Evolutionary conservation across 2,888 invertebrate genomes (phyloP).

Genomic region (Chaitophorus viminalis): DNA sequence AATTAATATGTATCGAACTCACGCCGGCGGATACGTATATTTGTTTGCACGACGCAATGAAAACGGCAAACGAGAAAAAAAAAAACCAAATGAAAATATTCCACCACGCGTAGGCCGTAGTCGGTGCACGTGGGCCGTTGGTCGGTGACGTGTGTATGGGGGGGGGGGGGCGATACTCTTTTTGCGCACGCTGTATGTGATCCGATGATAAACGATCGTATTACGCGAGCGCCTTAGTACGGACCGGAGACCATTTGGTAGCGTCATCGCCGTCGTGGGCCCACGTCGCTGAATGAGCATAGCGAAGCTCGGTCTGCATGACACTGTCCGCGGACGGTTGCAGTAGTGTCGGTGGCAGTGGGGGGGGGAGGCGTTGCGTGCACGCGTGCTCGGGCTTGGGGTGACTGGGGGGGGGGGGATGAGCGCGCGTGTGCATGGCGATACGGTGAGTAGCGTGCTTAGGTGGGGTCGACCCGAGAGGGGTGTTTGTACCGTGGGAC

Average conservation of each 20-base stretch:
- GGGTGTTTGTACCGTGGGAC: not conserved
- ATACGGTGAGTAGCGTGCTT: not conserved
- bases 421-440: not conserved
- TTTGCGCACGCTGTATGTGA: too few relatives aligned
- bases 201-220: too few relatives aligned
- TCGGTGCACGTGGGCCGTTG: too few relatives aligned
- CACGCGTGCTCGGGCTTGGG: not conserved
- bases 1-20: too few relatives aligned
- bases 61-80: too few relatives aligned
- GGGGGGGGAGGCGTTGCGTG: not conserved
- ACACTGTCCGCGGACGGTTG: not conserved
- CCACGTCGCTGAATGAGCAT: not conserved
- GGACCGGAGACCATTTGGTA: not conserved
- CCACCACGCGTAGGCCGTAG: too few relatives aligned
- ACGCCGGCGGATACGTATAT: too few relatives aligned
- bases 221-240: too few relatives aligned
- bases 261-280: constrained; percentile 9
- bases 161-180: too few relatives aligned
- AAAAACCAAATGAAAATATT: too few relatives aligned
- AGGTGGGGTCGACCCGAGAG: not conserved
- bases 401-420: not conserved
- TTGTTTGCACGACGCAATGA: too few relatives aligned
- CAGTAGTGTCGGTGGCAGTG: not conserved
- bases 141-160: too few relatives aligned
- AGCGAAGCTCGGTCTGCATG: not conserved